Evolutionary conservation across 1,140 invertebrate genomes (phyloP), one percentile per base, ranked within the genome.

Genomic region (Hylaeus anthracinus): DNA sequence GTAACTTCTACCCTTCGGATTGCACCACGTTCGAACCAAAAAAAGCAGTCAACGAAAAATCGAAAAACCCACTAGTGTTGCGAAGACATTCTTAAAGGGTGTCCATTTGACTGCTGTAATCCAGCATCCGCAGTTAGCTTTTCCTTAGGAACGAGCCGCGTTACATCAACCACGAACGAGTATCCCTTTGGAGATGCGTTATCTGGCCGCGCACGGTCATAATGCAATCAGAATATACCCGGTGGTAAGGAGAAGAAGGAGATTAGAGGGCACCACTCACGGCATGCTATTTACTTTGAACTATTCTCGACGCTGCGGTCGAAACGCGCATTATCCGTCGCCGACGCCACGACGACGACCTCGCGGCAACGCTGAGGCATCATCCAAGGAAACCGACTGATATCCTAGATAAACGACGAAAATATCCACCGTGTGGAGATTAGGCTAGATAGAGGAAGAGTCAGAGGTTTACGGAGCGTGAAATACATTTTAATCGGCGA

Each of bases 271-370:
- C 81, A 86, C 81, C 72, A 83, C 84, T 86, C 84, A 76, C 76
- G 74, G 80, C 75, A 83, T 53, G 82, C 83, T 88, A 88, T 88
- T 88, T 87, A 87, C 86, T 88, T 88, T 88, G 86, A 88, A 87
- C 86, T 88, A 88, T 88, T 88, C 82, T 87, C 79, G 86, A 82
- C 73, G 37, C 84, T 69, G 80, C 58, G 73, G 72, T 70, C 84
- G 85, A 86, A 86, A 86, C 84, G 76, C 83, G 71, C 85, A 83
- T 86, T 86, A 86, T 86, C 84, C 72, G 48, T 74, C 53, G 76
- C 66, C 61, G 82, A 51, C 60, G 75, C 81, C 73, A 41, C 76
- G 56, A 26, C 71, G 71, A 61, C 67, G 45, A 58, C 55, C 71
- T 79, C 65, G 70, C 69, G 26, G 65, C 60, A 69, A 9, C 45